Conservation (phyloP, 35 echinoderm and acorn worm species). For the Diadema setosum region DNA sequence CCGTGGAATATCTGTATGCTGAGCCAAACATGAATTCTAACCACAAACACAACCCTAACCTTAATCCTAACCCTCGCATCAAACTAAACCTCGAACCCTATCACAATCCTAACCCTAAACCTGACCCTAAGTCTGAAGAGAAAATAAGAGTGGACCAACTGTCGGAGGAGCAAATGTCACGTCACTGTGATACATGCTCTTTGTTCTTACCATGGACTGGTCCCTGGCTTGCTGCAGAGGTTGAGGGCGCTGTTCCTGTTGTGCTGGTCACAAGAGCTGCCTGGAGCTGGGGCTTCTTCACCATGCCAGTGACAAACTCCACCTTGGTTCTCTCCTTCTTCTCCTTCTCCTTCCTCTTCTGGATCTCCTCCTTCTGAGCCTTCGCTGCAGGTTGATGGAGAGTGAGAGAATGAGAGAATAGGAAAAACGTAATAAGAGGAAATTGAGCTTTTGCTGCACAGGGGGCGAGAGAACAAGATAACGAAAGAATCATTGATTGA, state of each 20-base stretch:
- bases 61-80: no score
- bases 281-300: constrained; percentile 40
- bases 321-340: constrained; percentile 96
- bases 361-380: constrained; percentile 94
- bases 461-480: no score
- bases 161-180: no score
- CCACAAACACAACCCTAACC: no score
- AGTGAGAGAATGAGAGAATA: not conserved
- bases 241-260: not conserved
- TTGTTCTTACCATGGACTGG: not conserved
- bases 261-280: not conserved
- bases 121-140: not conserved
- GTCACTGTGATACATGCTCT: not conserved
- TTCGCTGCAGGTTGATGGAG: constrained; percentile 50
- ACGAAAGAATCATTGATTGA: no score
- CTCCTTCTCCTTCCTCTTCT: constrained; percentile 80
- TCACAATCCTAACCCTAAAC: no score
- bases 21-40: no score
- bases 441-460: no score
- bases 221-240: not conserved
- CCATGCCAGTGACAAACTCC: constrained; percentile 85
- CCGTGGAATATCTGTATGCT: no score
- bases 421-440: no score
- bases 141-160: not conserved
- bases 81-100: no score